Evolutionary conservation across 2,888 invertebrate species (phyloP).

Genomic region (Epinotia brunnichana): DNA sequence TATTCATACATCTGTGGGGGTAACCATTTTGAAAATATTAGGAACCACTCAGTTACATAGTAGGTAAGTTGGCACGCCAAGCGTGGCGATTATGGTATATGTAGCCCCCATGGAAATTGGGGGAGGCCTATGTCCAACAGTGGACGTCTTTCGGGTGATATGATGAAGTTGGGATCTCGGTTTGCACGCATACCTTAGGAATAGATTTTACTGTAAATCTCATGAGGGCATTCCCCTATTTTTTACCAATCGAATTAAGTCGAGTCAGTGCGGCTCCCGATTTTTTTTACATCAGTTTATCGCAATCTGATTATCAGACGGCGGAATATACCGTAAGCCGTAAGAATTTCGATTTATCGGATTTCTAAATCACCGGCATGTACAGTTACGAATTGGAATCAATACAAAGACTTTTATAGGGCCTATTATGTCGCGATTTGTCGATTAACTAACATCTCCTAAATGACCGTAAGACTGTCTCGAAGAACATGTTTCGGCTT

Average conservation of each 20-base stretch:
- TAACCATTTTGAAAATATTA: too few relatives aligned
- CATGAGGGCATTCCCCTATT: slow-evolving; percentile 51
- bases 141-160: too few relatives aligned
- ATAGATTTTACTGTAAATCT: slow-evolving; percentile 1
- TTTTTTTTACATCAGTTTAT: slow-evolving; percentile 71
- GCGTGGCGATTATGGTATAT: too few relatives aligned
- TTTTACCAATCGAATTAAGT: slow-evolving; percentile 59
- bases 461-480: slow-evolving; percentile 40
- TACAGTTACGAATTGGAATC: slow-evolving; percentile 54
- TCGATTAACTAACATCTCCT: slow-evolving; percentile 39
- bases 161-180: neutral
- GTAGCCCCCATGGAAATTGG: too few relatives aligned
- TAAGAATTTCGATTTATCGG: slow-evolving; percentile 69
- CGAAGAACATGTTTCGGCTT: slow-evolving; percentile 45
- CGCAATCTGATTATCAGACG: slow-evolving; percentile 75
- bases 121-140: too few relatives aligned
- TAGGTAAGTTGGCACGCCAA: too few relatives aligned
- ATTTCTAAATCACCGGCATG: slow-evolving; percentile 60
- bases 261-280: slow-evolving; percentile 59
- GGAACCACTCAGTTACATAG: too few relatives aligned
- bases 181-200: neutral
- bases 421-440: slow-evolving; percentile 39
- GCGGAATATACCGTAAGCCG: slow-evolving; percentile 74
- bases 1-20: too few relatives aligned
- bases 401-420: slow-evolving; percentile 48